These are phyloP conservation scores for Mystacides longicornis DNA, from an alignment of 2,888 invertebrate genomes.

Conservation along the genomic window DNA sequence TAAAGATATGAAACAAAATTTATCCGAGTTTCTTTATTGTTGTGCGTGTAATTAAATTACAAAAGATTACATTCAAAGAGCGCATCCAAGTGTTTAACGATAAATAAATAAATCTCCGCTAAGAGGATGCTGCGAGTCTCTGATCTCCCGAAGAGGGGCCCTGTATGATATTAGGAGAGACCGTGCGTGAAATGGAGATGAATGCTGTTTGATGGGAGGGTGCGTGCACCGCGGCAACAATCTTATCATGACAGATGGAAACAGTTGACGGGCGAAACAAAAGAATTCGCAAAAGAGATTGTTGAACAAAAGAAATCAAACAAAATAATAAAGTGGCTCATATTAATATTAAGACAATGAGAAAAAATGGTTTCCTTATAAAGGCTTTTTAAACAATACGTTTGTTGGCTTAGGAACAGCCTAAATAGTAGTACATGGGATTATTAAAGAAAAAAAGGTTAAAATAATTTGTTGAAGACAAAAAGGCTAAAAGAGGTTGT, in stretches of 20 bases:
- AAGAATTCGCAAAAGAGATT: not conserved
- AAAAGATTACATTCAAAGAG: conserved; percentile 26
- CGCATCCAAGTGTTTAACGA: conserved; percentile 26
- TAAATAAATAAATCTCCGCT: conserved; percentile 25
- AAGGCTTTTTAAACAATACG: too few species aligned
- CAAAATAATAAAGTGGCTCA: too few species aligned
- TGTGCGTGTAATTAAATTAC: conserved; percentile 26
- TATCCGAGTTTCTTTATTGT: conserved; percentile 20
- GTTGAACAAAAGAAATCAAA: not conserved
- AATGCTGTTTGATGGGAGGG: not conserved
- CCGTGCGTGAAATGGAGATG: not conserved
- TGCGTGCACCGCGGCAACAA: not conserved
- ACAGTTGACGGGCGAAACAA: not conserved
- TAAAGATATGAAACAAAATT: not conserved
- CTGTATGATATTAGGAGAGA: not conserved
- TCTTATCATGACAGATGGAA: conserved; percentile 11
- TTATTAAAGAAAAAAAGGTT: too few species aligned
- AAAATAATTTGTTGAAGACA: too few species aligned
- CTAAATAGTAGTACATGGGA: too few species aligned
- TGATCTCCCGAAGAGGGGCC: too few species aligned
- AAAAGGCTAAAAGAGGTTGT: too few species aligned
- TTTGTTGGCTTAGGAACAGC: too few species aligned
- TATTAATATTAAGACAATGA: too few species aligned
- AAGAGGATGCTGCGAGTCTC: conserved; percentile 15
- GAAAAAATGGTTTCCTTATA: too few species aligned